phyloP scores from a whole-genome alignment of 2,113 vertebrate species.

The Sylvicapra grimmia region DNA sequence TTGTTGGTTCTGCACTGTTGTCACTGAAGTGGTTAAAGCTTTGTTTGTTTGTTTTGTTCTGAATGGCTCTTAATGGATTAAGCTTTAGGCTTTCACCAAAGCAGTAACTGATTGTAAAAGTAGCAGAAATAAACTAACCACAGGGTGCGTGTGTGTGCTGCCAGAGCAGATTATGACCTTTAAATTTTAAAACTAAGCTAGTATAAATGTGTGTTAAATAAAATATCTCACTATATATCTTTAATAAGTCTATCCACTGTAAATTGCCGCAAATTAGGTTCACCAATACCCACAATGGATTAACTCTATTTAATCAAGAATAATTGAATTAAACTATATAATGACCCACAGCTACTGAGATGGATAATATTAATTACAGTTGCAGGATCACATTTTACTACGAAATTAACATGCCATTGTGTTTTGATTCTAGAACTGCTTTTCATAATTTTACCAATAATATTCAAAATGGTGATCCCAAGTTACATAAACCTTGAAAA shows the following conservation, averaged over 20 bases:
- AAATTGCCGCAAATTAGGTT: conserved; percentile 26
- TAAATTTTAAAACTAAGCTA: conserved; percentile 11
- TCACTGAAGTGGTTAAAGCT: conserved; percentile 86
- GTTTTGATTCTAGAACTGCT: conserved; percentile 49
- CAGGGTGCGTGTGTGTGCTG: conserved; percentile 32
- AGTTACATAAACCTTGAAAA: conserved; percentile 43
- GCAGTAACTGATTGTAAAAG: conserved; percentile 82
- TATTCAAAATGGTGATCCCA: conserved; percentile 46
- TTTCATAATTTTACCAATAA: conserved; percentile 44
- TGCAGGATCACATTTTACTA: conserved; percentile 9
- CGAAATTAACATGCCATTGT: conserved; percentile 48
- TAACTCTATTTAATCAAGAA: conserved; percentile 57
- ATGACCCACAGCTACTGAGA: conserved; percentile 52
- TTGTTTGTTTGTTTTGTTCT: conserved; percentile 89
- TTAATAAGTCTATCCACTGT: neutral
- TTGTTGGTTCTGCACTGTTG: conserved; percentile 84
- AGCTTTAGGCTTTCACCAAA: conserved; percentile 83
- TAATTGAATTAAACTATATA: conserved; percentile 58
- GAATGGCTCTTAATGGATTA: conserved; percentile 89
- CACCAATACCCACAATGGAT: neutral
- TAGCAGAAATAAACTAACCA: conserved; percentile 76
- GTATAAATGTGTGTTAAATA: conserved; percentile 32
- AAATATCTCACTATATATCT: conserved; percentile 4
- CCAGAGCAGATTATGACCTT: conserved; percentile 30
- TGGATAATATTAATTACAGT: conserved; percentile 45